These are phyloP conservation scores for Tauraco erythrolophus DNA, from an alignment of 2,113 vertebrate genomes.

Conservation along the genomic window DNA sequence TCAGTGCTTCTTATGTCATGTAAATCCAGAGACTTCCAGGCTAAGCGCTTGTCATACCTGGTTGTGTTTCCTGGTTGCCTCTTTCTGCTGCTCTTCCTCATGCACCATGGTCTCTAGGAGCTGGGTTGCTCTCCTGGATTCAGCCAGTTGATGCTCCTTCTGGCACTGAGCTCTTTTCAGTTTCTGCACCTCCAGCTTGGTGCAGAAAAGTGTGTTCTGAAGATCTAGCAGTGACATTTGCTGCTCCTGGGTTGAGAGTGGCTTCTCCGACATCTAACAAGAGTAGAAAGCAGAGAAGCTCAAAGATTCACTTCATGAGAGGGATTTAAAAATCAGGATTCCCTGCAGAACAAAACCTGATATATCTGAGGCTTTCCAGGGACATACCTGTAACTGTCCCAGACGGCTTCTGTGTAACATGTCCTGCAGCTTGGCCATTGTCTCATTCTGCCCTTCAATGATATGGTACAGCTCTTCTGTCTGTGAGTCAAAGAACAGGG, in stretches of 20 bases:
- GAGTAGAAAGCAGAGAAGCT: background rate
- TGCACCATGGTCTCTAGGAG: constrained; percentile 79
- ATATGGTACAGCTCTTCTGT: constrained; percentile 84
- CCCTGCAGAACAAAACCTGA: background rate
- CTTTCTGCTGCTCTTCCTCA: constrained; percentile 81
- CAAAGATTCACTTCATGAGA: background rate
- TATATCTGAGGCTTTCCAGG: background rate
- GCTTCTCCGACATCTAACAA: constrained; percentile 57
- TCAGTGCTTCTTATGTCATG: background rate
- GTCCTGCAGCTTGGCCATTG: constrained; percentile 84
- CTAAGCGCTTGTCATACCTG: constrained; percentile 72
- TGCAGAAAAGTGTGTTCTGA: constrained; percentile 86
- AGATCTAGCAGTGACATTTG: constrained; percentile 82
- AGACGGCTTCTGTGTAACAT: constrained; percentile 83
- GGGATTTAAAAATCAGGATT: background rate
- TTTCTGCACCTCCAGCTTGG: constrained; percentile 88
- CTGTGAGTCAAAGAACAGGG: constrained; percentile 58
- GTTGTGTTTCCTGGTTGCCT: constrained; percentile 86
- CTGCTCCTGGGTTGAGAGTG: constrained; percentile 60
- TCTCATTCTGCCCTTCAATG: constrained; percentile 87
- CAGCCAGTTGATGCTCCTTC: constrained; percentile 78
- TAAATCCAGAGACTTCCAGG: background rate
- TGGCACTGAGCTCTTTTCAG: constrained; percentile 78
- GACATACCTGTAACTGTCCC: constrained; percentile 80
- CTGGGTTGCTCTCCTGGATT: constrained; percentile 75